phyloP scores from a whole-genome alignment of 2,113 vertebrate genomes.

The human (Homo sapiens) region DNA sequence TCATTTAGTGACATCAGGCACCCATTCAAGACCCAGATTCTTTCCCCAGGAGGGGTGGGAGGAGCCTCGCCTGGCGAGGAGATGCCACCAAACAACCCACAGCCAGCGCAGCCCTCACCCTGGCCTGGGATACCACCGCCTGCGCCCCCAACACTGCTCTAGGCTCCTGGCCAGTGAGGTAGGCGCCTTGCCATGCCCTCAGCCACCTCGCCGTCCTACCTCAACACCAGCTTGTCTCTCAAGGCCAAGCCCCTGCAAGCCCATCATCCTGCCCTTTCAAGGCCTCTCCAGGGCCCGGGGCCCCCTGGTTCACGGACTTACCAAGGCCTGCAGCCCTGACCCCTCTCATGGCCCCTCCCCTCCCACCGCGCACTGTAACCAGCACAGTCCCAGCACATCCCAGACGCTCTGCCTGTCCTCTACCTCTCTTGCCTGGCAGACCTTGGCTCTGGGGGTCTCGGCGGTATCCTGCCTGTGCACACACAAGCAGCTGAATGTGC shows the following conservation, averaged over 20 bases:
- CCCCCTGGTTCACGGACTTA: not conserved
- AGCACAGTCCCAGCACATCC: not conserved
- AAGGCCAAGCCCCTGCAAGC: not conserved
- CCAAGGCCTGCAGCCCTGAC: not conserved
- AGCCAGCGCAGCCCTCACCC: not conserved
- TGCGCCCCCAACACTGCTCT: not conserved
- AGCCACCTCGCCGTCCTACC: not conserved
- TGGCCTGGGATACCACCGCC: not conserved
- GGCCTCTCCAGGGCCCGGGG: not conserved
- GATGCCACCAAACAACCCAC: not conserved
- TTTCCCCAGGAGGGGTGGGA: not conserved
- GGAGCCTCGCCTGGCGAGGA: not conserved
- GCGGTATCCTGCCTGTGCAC: not conserved
- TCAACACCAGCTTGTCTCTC: not conserved
- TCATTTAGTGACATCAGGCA: not conserved
- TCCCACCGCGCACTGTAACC: accelerated
- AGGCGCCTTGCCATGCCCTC: not conserved
- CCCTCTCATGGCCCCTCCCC: not conserved
- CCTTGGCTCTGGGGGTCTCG: not conserved
- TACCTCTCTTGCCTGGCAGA: not conserved
- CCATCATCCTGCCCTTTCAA: not conserved
- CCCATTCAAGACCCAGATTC: not conserved
- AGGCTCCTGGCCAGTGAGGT: not conserved
- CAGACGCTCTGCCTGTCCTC: not conserved
- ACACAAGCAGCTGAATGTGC: not conserved